Conservation (phyloP, 2,113 vertebrate species). For the Calyptomena viridis region DNA sequence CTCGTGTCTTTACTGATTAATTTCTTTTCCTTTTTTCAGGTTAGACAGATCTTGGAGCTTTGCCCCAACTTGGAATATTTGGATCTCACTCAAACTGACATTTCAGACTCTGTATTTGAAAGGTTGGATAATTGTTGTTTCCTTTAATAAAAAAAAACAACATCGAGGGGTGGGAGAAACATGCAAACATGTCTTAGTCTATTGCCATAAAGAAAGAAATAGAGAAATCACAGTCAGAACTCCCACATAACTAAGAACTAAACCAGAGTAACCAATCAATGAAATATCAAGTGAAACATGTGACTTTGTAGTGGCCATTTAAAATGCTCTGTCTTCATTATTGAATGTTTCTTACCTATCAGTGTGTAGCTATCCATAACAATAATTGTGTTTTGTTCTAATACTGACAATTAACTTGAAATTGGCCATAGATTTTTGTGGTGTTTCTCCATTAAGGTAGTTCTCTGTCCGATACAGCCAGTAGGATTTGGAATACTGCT, state of each 20-base stretch:
- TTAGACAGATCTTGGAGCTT: constrained; percentile 91
- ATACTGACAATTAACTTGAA: background rate
- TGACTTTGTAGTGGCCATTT: background rate
- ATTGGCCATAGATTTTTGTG: background rate
- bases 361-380: background rate
- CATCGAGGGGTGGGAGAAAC: rapidly evolving
- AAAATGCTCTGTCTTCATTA: background rate
- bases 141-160: background rate
- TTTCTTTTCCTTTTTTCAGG: constrained; percentile 66
- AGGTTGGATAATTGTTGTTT: constrained; percentile 69
- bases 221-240: background rate
- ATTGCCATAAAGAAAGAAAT: background rate
- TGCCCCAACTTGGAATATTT: constrained; percentile 91
- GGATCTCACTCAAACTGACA: constrained; percentile 93
- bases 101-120: constrained; percentile 85
- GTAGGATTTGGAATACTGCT: background rate
- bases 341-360: background rate
- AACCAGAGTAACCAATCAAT: background rate
- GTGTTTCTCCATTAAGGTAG: background rate
- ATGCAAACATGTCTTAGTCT: background rate
- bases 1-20: background rate
- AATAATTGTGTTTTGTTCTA: background rate
- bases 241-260: background rate
- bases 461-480: background rate
- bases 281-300: background rate